Conservation (phyloP, 2,888 invertebrate species). For the Gnatocerus cornutus region DNA sequence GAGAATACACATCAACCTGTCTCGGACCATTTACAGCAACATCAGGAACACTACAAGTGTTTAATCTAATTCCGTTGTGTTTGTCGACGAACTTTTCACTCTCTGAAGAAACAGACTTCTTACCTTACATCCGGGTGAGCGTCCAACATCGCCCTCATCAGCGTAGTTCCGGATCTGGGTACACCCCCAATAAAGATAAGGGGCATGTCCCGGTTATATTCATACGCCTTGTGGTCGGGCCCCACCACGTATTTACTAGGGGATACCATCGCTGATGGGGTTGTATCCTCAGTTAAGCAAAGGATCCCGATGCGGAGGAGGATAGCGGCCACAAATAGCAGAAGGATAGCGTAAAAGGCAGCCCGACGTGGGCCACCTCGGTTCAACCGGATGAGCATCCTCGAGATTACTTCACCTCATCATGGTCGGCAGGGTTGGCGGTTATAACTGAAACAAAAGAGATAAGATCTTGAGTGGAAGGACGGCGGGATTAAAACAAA, state of each 20-base stretch:
- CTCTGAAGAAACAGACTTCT: conserved; percentile 11
- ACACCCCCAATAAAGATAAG: conserved; percentile 98
- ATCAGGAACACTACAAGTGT: not conserved
- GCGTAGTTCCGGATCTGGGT: conserved; percentile 96
- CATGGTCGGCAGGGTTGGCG: conserved; percentile 16
- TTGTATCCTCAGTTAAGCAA: conserved; percentile 62
- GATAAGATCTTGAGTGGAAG: not conserved
- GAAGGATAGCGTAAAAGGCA: conserved; percentile 68
- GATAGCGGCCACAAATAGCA: conserved; percentile 67
- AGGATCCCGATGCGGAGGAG: conserved; percentile 71
- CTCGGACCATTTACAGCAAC: not conserved
- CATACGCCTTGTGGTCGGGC: conserved; percentile 78
- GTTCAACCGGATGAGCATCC: conserved; percentile 68
- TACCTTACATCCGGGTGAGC: conserved; percentile 96
- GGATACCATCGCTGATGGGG: conserved; percentile 59
- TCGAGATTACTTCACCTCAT: conserved; percentile 51
- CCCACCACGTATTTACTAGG: conserved; percentile 78
- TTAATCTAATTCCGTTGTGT: conserved; percentile 6
- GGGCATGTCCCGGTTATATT: conserved; percentile 91
- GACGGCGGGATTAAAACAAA: not conserved
- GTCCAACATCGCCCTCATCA: conserved; percentile 98
- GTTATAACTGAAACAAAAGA: conserved; percentile 40
- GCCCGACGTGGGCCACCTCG: conserved; percentile 69
- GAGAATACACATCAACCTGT: conserved; percentile 15
- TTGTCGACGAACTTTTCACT: not conserved